Evolutionary conservation across 2,797 vertebrate genomes (phyloP).

Genomic region (Thaleichthys pacificus): DNA sequence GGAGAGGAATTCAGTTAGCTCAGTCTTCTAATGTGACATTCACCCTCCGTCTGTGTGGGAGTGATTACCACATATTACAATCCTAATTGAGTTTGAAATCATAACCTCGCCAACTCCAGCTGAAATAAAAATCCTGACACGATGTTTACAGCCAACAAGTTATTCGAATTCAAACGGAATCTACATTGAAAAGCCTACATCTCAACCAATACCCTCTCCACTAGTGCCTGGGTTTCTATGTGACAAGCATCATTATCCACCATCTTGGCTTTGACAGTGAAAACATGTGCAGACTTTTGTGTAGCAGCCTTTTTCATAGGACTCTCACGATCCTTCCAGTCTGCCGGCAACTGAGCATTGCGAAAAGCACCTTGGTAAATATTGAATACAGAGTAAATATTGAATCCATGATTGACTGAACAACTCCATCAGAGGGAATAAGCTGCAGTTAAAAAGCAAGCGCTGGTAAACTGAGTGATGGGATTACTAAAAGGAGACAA

Average conservation of each 20-base stretch:
- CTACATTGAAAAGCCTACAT: conserved; percentile 18
- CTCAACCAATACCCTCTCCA: conserved; percentile 4
- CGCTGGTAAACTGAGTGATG: conserved; percentile 47
- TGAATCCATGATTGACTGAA: conserved; percentile 67
- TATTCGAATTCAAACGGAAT: conserved; percentile 39
- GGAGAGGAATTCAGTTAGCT: conserved; percentile 32
- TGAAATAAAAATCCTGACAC: conserved; percentile 44
- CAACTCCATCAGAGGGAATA: conserved; percentile 58
- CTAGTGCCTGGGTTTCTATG: conserved; percentile 43
- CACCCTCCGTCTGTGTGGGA: background rate
- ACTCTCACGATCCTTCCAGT: conserved; percentile 35
- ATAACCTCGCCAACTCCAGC: conserved; percentile 12
- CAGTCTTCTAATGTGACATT: conserved; percentile 3
- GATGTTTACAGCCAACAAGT: conserved; percentile 42
- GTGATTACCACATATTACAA: too few relatives aligned
- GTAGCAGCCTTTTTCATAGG: conserved; percentile 50
- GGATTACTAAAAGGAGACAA: conserved; percentile 60
- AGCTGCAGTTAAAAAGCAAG: conserved; percentile 42
- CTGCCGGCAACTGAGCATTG: background rate
- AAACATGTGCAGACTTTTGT: conserved; percentile 24
- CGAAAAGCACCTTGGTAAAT: conserved; percentile 59
- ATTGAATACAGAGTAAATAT: conserved; percentile 67
- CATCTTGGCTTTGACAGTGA: background rate
- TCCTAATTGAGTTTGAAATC: background rate
- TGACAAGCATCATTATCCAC: conserved; percentile 31